Evolutionary conservation across 2,797 vertebrate genomes (phyloP).

Genomic region (Falco peregrinus): DNA sequence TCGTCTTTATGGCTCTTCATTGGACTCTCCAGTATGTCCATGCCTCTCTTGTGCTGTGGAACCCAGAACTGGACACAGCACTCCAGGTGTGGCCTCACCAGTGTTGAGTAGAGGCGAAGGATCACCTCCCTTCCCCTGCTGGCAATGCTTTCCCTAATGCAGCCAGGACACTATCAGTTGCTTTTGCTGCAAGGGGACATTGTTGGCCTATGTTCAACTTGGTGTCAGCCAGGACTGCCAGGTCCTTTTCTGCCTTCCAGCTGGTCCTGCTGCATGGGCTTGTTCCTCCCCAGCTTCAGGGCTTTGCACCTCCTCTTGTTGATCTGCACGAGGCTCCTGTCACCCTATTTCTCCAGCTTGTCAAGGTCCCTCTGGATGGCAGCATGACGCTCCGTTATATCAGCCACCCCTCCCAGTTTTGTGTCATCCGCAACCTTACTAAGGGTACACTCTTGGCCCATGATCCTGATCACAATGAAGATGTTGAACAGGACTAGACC

Average conservation of each 20-base stretch:
- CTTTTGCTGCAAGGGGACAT: background rate
- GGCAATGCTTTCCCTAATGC: background rate
- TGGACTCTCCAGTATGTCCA: background rate
- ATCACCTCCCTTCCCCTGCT: background rate
- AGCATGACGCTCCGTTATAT: accelerated
- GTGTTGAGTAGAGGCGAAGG: accelerated
- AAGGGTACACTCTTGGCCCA: background rate
- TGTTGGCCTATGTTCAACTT: background rate
- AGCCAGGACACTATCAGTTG: background rate
- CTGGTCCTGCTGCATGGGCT: background rate
- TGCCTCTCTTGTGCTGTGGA: background rate
- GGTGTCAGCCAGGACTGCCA: background rate
- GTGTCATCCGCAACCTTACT: background rate
- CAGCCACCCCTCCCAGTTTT: background rate
- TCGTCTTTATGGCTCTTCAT: background rate
- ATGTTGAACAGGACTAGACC: background rate
- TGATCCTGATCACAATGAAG: background rate
- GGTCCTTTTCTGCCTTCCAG: background rate
- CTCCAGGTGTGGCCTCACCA: background rate
- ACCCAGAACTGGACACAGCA: background rate
- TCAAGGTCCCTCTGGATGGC: background rate
- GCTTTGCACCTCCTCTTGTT: background rate
- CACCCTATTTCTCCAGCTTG: background rate
- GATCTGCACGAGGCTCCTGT: background rate
- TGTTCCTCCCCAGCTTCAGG: background rate